phyloP scores from a whole-genome alignment of 2,888 invertebrate genomes.

The Eugnorisma glareosa region DNA sequence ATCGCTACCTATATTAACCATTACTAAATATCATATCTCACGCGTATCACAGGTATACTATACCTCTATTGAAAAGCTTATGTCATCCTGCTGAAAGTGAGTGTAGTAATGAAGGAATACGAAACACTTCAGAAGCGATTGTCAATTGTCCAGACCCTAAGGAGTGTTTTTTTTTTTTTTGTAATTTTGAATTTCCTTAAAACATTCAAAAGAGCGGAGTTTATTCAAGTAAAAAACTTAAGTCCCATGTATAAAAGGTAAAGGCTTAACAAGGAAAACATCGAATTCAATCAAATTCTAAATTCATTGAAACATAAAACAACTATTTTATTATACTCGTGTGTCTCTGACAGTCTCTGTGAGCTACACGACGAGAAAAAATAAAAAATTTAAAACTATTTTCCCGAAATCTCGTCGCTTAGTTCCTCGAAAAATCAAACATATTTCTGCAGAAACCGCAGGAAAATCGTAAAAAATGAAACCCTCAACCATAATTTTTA shows the following conservation, averaged over 20 bases:
- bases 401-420: not conserved
- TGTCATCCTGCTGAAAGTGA: not conserved
- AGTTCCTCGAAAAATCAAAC: not conserved
- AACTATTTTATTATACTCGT: not conserved
- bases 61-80: not conserved
- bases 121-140: not conserved
- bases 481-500: constrained; percentile 34
- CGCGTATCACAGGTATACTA: not conserved
- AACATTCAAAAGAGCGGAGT: not conserved
- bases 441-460: not conserved
- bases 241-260: not conserved
- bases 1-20: not conserved
- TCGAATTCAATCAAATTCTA: not conserved
- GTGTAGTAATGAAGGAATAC: not conserved
- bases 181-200: not conserved
- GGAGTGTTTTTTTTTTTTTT: not conserved
- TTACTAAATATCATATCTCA: not conserved
- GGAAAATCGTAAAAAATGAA: constrained; percentile 4
- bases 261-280: not conserved
- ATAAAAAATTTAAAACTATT: not conserved
- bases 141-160: not conserved
- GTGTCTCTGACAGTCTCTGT: not conserved
- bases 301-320: too few species aligned
- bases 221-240: not conserved
- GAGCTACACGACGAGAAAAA: not conserved